phyloP scores from a whole-genome alignment of 2,888 invertebrate genomes.

The Drosophila quinaria region DNA sequence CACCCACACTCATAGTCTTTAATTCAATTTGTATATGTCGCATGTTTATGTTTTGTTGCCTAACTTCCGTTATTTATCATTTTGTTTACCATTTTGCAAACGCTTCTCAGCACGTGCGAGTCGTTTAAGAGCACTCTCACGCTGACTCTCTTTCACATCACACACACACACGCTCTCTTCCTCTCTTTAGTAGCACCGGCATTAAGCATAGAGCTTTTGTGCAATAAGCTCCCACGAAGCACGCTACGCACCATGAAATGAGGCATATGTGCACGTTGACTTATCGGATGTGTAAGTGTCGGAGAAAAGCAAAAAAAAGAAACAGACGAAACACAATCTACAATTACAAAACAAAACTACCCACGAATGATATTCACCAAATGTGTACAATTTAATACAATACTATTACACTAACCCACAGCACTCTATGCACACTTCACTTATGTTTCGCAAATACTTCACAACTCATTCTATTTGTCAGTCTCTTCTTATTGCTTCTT shows the following conservation, averaged over 20 bases:
- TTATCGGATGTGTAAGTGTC: conserved; percentile 63
- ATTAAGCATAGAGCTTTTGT: conserved; percentile 66
- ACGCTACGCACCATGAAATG: conserved; percentile 66
- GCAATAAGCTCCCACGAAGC: conserved; percentile 63
- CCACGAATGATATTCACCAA: conserved; percentile 8
- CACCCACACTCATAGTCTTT: conserved; percentile 24
- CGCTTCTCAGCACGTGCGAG: conserved; percentile 70
- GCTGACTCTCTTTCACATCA: conserved; percentile 16
- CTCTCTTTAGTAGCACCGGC: conserved; percentile 71
- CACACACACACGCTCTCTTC: conserved; percentile 37
- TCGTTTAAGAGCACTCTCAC: conserved; percentile 35
- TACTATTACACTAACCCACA: conserved; percentile 28
- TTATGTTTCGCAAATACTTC: conserved; percentile 16
- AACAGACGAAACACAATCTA: conserved; percentile 18
- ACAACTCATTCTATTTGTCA: conserved; percentile 6
- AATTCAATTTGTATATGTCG: conserved; percentile 53
- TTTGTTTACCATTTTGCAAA: conserved; percentile 72
- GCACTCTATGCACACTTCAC: conserved; percentile 15
- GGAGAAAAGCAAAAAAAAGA: conserved; percentile 27
- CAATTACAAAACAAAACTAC: conserved; percentile 23
- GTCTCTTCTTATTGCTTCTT: background rate
- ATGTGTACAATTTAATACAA: conserved; percentile 13
- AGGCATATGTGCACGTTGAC: conserved; percentile 67
- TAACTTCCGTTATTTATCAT: conserved; percentile 58
- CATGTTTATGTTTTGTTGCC: conserved; percentile 56